Base-by-base conservation (phyloP, 2,797 vertebrate genomes). In the Peromyscus aztecus region DNA sequence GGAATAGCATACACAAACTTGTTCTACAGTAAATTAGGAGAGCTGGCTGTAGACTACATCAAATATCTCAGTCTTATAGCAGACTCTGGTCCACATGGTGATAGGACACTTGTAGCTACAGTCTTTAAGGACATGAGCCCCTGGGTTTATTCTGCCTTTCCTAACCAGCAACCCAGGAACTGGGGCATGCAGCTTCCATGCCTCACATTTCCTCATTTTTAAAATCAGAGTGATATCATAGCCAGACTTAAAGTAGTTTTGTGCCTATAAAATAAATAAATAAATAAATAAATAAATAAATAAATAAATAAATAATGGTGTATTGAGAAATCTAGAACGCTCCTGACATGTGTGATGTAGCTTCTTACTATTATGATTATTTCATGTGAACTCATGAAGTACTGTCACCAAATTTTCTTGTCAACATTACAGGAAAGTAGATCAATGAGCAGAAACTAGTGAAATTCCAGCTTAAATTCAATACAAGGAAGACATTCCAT, bases 391-490 rank as follows among this genome's bases (percentile, higher is more conserved):
- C 80, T 40, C 24, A 78, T 59, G 1, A 49, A 52, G 21, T 75
- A 1, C 11, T 65, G 2, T 81, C 8, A 65, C 14, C 69, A 95
- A 95, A 63, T 49, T 89, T 91, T 82, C 69, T 52, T 89, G n/a
- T 83, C 55, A 80, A 14, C 78, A 55, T 67, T 91, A 17, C 55
- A 67, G 19, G 69, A 91, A n/a, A 17, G 37, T 67, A 85, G 65
- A 87, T 83, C n/a, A 77, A 76, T 52, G 40, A 81, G 27, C n/a
- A 91, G 49, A 90, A 94, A 82, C 88, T 86, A 65, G n/a, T 89
- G 52, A 96, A 73, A 97, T 87, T 94, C 78, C 93, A 61, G 86
- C 85, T 95, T 81, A 85, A 96, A 78, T 93, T 55, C 34, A 55
- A 46, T 55, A 89, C 7, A 75, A 94, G 5, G 65, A 85, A 87